Percentiles rank a stretch among this genome's conserved stretches.
These are phyloP conservation scores for Felis chaus DNA, from an alignment of 2,113 vertebrate species.

Conservation along the genomic window DNA sequence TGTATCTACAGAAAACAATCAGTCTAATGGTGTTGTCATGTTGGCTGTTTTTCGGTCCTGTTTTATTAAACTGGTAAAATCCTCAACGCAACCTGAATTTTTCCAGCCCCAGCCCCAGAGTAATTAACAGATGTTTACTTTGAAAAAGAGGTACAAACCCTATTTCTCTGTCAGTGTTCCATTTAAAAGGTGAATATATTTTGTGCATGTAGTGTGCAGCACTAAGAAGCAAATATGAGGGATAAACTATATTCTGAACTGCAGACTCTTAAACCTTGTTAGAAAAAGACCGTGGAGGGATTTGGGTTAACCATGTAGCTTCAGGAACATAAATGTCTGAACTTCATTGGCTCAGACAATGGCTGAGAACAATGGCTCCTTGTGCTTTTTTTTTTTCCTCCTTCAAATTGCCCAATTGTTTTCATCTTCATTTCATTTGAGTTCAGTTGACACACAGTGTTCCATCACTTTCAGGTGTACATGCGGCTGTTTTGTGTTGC, in stretches of 20 bases:
- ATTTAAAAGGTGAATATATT: background rate
- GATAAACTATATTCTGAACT: background rate
- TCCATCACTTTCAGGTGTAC: background rate
- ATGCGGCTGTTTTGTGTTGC: background rate
- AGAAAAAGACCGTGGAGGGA: background rate
- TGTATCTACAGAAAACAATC: slow-evolving; percentile 79
- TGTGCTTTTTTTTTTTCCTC: background rate
- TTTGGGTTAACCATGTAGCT: background rate
- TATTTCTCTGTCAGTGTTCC: background rate
- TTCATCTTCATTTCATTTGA: background rate
- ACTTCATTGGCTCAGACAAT: background rate
- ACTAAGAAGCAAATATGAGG: background rate
- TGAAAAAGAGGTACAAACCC: background rate
- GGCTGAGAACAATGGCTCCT: background rate
- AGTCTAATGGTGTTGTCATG: slow-evolving; percentile 62
- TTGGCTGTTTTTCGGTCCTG: slow-evolving; percentile 60
- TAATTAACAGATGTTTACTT: slow-evolving; percentile 32
- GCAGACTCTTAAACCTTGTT: background rate
- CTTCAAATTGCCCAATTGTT: background rate
- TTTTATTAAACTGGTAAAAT: slow-evolving; percentile 55
- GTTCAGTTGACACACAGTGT: background rate
- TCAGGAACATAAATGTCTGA: background rate
- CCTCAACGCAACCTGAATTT: slow-evolving; percentile 4
- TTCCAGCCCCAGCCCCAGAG: background rate
- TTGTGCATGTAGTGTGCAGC: background rate